A percentile compares a stretch with the other conserved stretches of the same genome.
These are phyloP conservation scores for Agrotis segetum DNA, from an alignment of 2,888 invertebrate species.

Conservation along the genomic window DNA sequence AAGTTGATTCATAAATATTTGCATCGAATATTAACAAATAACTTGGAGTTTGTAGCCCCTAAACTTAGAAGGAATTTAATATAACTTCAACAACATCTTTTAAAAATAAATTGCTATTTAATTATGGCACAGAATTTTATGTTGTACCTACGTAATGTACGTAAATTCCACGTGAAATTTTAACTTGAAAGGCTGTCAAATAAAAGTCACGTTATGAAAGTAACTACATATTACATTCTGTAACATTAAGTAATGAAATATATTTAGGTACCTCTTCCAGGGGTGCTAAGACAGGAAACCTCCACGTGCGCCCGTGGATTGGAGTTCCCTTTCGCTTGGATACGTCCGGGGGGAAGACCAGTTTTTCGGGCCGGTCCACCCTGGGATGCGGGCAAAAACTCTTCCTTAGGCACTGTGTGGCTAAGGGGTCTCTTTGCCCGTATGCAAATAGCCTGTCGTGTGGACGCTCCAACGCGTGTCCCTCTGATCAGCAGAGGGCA, in stretches of 20 bases:
- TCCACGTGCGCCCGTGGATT: too few species aligned
- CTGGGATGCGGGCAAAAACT: too few species aligned
- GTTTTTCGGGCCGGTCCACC: too few species aligned
- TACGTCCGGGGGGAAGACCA: too few species aligned
- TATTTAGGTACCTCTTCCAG: conserved; percentile 68
- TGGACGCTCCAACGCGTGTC: too few species aligned
- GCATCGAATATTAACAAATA: conserved; percentile 68
- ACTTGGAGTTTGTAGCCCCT: conserved; percentile 65
- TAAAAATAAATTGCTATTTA: conserved; percentile 51
- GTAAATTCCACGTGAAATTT: neutral
- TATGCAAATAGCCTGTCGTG: too few species aligned
- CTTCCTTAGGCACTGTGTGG: too few species aligned
- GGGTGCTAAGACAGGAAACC: too few species aligned
- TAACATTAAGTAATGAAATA: conserved; percentile 3
- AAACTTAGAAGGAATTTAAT: conserved; percentile 74
- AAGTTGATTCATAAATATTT: conserved; percentile 72
- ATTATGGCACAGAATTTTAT: conserved; percentile 27
- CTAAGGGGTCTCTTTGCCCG: too few species aligned
- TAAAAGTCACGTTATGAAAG: conserved; percentile 19
- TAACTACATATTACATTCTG: neutral
- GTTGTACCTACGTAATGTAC: too few species aligned
- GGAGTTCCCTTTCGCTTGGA: too few species aligned
- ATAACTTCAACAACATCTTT: conserved; percentile 66
- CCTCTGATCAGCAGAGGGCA: too few species aligned
- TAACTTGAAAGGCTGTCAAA: neutral